Percentiles rank a stretch among this genome's conserved stretches.
phyloP scores from a whole-genome alignment of 2,888 invertebrate species.

The Diabrotica balteata region DNA sequence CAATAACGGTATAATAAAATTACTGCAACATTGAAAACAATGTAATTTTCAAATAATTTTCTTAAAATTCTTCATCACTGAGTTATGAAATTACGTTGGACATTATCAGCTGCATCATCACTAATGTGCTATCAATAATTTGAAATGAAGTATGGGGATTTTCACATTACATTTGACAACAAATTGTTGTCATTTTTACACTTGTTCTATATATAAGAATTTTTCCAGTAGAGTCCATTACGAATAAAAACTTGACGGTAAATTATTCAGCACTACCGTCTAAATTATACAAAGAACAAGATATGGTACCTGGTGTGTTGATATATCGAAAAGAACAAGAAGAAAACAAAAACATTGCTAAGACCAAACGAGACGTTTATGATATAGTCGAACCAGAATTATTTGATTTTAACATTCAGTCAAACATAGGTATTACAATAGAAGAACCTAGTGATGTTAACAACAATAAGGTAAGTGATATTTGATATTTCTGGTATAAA shows the following conservation, averaged over 20 bases:
- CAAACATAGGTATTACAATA: constrained; percentile 6
- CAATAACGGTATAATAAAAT: too few relatives aligned
- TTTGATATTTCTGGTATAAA: neutral
- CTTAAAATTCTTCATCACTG: too few relatives aligned
- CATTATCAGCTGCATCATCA: too few relatives aligned
- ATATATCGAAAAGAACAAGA: constrained; percentile 33
- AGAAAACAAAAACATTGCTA: constrained; percentile 23
- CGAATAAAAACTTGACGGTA: neutral
- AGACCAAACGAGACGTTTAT: constrained; percentile 24
- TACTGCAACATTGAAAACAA: too few relatives aligned
- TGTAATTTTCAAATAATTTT: too few relatives aligned
- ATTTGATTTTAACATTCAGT: neutral
- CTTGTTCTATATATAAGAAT: neutral
- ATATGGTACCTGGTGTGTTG: constrained; percentile 41
- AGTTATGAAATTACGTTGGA: too few relatives aligned
- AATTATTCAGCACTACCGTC: neutral
- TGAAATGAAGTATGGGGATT: too few relatives aligned
- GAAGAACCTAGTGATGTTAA: constrained; percentile 3
- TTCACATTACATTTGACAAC: too few relatives aligned
- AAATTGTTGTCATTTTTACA: too few relatives aligned
- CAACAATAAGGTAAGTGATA: constrained; percentile 8
- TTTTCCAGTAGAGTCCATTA: neutral
- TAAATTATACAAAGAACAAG: constrained; percentile 4
- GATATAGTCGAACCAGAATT: constrained; percentile 4
- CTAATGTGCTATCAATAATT: too few relatives aligned